Conservation (phyloP, 2,113 vertebrate genomes). For the Alligator mississippiensis region DNA sequence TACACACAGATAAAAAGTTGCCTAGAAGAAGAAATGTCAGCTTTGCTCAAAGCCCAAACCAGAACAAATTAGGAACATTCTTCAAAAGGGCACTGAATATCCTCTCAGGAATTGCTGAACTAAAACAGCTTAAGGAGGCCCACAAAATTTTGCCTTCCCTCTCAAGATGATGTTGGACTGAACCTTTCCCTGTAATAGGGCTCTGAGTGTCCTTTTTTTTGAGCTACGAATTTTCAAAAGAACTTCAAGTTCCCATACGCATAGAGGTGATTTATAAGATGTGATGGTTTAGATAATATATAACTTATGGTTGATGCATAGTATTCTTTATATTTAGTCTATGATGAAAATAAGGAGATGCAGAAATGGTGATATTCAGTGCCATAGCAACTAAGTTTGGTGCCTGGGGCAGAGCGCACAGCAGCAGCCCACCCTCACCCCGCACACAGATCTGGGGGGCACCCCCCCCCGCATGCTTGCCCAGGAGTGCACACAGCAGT, state of each 20-base stretch:
- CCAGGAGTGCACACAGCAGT: no score
- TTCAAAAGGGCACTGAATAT: not conserved
- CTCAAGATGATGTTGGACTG: not conserved
- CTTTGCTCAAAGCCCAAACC: not conserved
- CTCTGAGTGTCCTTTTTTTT: not conserved
- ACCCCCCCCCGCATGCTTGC: no score
- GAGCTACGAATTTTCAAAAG: not conserved
- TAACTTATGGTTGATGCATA: not conserved
- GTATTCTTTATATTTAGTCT: not conserved
- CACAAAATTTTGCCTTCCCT: not conserved
- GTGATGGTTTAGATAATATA: not conserved
- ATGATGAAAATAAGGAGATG: not conserved
- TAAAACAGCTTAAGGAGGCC: not conserved
- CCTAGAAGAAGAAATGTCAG: not conserved
- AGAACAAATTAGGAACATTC: not conserved
- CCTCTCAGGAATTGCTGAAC: not conserved
- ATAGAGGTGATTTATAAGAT: not conserved
- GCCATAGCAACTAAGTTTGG: no score
- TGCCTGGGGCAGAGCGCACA: no score
- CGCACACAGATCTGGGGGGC: no score
- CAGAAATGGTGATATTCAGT: not conserved
- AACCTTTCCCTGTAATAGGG: not conserved
- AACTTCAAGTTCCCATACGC: not conserved
- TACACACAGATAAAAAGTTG: not conserved
- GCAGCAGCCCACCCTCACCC: no score